A percentile compares a stretch with the other conserved stretches of the same genome.
phyloP scores from a whole-genome alignment of 2,888 invertebrate species.

The Stenolophus ochropezus region DNA sequence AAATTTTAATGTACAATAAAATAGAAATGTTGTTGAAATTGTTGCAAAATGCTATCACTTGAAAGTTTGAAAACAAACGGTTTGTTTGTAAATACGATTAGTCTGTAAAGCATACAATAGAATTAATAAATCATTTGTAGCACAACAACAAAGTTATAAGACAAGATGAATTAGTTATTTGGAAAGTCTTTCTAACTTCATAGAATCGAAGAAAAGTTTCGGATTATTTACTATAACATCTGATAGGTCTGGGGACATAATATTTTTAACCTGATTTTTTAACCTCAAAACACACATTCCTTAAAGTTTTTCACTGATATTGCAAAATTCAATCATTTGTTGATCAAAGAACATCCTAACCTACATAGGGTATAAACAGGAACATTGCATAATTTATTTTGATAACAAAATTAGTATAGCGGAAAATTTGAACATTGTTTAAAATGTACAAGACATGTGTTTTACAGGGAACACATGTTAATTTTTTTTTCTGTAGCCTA shows the following conservation, averaged over 20 bases:
- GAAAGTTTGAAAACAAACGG: constrained; percentile 1
- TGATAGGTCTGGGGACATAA: neutral
- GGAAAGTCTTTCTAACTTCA: neutral
- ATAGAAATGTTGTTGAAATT: too few relatives aligned
- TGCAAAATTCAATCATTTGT: too few relatives aligned
- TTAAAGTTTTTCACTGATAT: neutral
- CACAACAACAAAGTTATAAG: constrained; percentile 22
- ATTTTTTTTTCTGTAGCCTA: too few relatives aligned
- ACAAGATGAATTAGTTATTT: constrained; percentile 23
- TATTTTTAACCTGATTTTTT: constrained; percentile 25
- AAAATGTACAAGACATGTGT: too few relatives aligned
- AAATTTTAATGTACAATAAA: too few relatives aligned
- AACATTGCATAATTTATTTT: too few relatives aligned
- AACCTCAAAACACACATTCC: constrained; percentile 21
- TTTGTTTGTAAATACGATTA: constrained; percentile 14
- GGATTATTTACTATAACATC: constrained; percentile 18
- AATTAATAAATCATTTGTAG: constrained; percentile 26
- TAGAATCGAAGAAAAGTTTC: constrained; percentile 25
- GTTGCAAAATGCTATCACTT: neutral
- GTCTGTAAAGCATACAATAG: constrained; percentile 3
- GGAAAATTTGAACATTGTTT: too few relatives aligned
- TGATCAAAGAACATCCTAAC: too few relatives aligned
- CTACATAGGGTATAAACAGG: too few relatives aligned
- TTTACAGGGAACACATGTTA: too few relatives aligned
- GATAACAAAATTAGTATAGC: too few relatives aligned